These are phyloP conservation scores for Harpalus rufipes DNA, from an alignment of 2,888 invertebrate genomes.

Conservation along the genomic window DNA sequence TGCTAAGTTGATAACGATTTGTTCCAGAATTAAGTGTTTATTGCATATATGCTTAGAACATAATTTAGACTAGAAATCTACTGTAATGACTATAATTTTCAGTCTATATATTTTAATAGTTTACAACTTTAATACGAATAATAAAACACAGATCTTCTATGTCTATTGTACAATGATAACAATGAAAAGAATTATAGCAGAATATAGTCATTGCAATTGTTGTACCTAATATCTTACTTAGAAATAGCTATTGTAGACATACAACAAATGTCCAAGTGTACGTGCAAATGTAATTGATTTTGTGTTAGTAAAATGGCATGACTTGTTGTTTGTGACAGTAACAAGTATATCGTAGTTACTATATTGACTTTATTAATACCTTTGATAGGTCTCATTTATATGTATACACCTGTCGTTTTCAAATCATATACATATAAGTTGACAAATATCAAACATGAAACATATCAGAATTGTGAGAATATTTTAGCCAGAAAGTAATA, in stretches of 20 bases:
- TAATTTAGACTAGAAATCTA: not conserved
- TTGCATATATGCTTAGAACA: not conserved
- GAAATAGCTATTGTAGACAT: not conserved
- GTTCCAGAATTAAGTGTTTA: not conserved
- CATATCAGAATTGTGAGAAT: too few relatives aligned
- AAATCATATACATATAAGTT: too few relatives aligned
- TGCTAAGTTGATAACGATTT: conserved; percentile 40
- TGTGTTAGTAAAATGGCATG: not conserved
- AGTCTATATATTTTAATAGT: not conserved
- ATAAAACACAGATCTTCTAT: not conserved
- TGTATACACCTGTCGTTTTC: not conserved
- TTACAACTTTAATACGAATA: too few relatives aligned
- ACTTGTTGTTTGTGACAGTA: conserved; percentile 5
- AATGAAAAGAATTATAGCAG: too few relatives aligned
- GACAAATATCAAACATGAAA: too few relatives aligned
- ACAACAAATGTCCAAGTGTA: not conserved
- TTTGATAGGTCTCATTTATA: not conserved
- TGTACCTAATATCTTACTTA: too few relatives aligned
- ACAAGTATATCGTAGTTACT: not conserved
- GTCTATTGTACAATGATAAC: too few relatives aligned
- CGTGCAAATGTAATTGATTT: not conserved
- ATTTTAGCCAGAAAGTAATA: too few relatives aligned
- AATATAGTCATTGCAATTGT: too few relatives aligned
- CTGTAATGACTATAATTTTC: not conserved
- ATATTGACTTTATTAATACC: not conserved